phyloP scores from a whole-genome alignment of 2,113 vertebrate genomes.

The Rattus rattus region DNA sequence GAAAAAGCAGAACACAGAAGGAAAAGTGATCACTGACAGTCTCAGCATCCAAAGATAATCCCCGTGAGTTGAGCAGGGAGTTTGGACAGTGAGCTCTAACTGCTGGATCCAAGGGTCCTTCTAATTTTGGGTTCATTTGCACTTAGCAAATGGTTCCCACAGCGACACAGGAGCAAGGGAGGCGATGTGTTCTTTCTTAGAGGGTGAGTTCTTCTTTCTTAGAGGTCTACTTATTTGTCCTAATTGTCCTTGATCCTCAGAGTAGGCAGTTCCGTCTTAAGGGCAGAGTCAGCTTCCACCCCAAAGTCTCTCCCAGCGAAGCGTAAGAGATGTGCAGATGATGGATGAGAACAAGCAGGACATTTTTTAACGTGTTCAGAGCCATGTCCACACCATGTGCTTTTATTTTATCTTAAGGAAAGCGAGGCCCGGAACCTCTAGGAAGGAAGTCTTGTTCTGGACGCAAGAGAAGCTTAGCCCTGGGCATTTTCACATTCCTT shows the following conservation, averaged over 20 bases:
- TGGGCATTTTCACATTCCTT: neutral
- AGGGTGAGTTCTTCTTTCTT: neutral
- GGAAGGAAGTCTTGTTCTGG: neutral
- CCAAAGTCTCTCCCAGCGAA: conserved; percentile 42
- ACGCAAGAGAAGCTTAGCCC: conserved; percentile 32
- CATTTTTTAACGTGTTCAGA: neutral
- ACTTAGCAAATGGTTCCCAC: neutral
- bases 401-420: neutral
- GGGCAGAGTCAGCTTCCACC: neutral
- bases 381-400: neutral
- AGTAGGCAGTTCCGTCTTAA: conserved; percentile 20
- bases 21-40: neutral
- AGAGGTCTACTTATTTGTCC: neutral
- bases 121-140: neutral
- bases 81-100: neutral
- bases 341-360: neutral
- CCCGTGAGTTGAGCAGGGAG: neutral
- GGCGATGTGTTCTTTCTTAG: neutral
- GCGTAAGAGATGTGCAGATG: neutral
- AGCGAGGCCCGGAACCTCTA: neutral
- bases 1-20: neutral
- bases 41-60: neutral
- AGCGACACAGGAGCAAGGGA: neutral
- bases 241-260: conserved; percentile 18
- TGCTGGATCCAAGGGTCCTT: neutral